Base-by-base conservation (phyloP, 2,113 vertebrate species). In the Erythrocercus mccallii region DNA sequence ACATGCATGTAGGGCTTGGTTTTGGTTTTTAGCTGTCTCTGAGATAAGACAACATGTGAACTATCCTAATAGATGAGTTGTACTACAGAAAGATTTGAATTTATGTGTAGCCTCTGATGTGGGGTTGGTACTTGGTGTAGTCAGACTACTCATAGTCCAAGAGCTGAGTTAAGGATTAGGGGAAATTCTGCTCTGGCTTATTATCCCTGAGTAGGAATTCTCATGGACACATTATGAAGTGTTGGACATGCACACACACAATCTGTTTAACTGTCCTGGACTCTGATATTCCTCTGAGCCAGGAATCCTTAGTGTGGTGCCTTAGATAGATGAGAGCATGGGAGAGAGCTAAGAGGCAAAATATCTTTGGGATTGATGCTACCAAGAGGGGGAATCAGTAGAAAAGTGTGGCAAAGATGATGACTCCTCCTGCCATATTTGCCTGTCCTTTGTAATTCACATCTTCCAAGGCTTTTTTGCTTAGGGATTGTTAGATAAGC, bases 1-100 rank as follows among this genome's bases (percentile, higher is more conserved):
- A 70, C 10, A 10, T 1, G 2, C 18, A 5, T 1, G 2, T 40
- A 28, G 37, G 4, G 5, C 44, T 84, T 81, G 33, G 6, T 3
- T 66, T 88, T 51, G 53, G 2, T 12, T 93, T 86, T 77, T 15
- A 44, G 37, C 28, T 35, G 6, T 47, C 20, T 27, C 47, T 70
- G 74, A 73, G 31, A 17, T 50, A 62, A 53, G 44, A n/a, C 8
- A 47, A 64, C 6, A 11, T 6, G 1, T 53, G 50, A 81, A 33
- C 35, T 53, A 14, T 31, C 16, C 17, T 15, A 30, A 5, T 1
- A 44, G 76, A n/a, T 31, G 62, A 71, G 22, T 30, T 84, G 15
- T 6, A 15, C 65, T 47, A 12, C 17, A 64, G 28, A 11, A 57
- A 2, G 5, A 1, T 37, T 77, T 1, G 0, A 61, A 40, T 27